A percentile compares a stretch with the other conserved stretches of the same genome.
phyloP scores from a whole-genome alignment of 2,797 vertebrate species.

The Cryptoprocta ferox region DNA sequence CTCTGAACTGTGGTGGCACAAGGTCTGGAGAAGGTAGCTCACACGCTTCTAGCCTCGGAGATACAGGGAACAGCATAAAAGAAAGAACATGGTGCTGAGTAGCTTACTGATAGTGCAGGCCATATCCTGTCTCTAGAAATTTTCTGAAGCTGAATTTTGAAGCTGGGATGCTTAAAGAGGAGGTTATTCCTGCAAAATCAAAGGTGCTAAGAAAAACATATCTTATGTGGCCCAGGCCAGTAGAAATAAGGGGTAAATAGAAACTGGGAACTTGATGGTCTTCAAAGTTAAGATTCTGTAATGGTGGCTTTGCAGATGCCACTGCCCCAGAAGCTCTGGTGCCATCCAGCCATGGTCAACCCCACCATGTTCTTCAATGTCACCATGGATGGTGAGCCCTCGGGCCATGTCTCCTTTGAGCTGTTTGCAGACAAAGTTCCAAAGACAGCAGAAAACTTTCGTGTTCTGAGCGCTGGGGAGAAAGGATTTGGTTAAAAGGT shows the following conservation, averaged over 20 bases:
- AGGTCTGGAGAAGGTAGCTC: neutral
- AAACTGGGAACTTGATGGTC: neutral
- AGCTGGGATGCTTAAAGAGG: neutral
- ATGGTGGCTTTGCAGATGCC: neutral
- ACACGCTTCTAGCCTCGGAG: neutral
- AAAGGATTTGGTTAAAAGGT: no score
- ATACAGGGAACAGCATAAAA: neutral
- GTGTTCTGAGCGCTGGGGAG: no score
- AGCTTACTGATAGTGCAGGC: neutral
- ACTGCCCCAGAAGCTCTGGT: neutral
- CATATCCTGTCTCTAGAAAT: neutral
- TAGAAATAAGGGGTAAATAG: constrained; percentile 28
- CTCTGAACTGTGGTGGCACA: neutral
- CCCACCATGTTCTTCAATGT: neutral
- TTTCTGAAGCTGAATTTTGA: constrained; percentile 13
- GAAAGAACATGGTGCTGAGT: neutral
- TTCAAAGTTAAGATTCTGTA: neutral
- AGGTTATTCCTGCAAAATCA: neutral
- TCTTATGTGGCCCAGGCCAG: neutral
- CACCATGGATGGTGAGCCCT: neutral
- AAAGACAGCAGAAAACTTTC: no score
- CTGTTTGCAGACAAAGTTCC: no score
- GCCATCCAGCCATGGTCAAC: neutral
- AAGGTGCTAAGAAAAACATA: neutral
- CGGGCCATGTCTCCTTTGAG: neutral